Conservation (phyloP, 1,140 invertebrate species). For the Dermatophagoides farinae region DNA sequence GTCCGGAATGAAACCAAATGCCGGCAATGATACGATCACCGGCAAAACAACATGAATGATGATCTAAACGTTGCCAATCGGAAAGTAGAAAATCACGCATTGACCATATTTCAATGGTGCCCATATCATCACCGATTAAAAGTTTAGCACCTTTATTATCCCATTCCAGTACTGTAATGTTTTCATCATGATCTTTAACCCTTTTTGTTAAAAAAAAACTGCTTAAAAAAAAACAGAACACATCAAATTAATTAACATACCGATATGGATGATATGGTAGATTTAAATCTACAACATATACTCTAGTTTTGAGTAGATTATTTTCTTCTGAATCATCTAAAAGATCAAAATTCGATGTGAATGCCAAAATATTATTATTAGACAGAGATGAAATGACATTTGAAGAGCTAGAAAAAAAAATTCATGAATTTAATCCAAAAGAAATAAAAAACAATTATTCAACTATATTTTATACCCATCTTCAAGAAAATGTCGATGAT, state of each 20-base stretch:
- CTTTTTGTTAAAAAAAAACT: too few relatives aligned
- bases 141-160: constrained; percentile 54
- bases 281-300: constrained; percentile 67
- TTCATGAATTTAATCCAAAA: not conserved
- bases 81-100: constrained; percentile 56
- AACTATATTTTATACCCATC: constrained; percentile 11
- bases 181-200: constrained; percentile 19
- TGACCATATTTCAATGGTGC: constrained; percentile 50
- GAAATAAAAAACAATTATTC: not conserved
- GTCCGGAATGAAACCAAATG: constrained; percentile 63
- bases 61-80: constrained; percentile 38
- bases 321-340: constrained; percentile 37
- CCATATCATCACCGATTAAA: constrained; percentile 47
- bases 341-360: constrained; percentile 46
- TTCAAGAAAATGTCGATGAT: constrained; percentile 13
- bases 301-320: constrained; percentile 45
- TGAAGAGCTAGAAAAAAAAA: not conserved
- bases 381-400: constrained; percentile 41
- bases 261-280: constrained; percentile 57
- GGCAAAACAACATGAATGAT: constrained; percentile 28
- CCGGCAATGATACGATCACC: constrained; percentile 59
- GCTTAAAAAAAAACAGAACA: not conserved
- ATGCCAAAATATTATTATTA: constrained; percentile 53
- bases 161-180: constrained; percentile 60
- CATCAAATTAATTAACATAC: constrained; percentile 27